Evolutionary conservation across 1,140 invertebrate species (phyloP).

Genomic region (Neocloeon triangulifer): DNA sequence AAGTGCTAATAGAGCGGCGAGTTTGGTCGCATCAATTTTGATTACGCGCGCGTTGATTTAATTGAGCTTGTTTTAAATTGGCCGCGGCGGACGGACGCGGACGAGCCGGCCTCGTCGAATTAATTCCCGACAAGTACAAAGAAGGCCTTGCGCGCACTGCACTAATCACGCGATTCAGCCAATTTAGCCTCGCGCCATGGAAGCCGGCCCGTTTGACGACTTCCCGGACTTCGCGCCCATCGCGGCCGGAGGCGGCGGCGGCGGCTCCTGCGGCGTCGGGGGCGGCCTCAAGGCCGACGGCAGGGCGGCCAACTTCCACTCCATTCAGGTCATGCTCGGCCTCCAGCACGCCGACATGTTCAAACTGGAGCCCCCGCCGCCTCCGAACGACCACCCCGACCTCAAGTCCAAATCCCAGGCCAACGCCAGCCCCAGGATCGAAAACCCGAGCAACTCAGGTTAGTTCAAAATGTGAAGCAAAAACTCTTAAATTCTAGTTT

Average conservation of each 20-base stretch:
- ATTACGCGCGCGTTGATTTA: no score
- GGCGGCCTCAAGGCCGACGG: conserved; percentile 17
- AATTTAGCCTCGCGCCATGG: no score
- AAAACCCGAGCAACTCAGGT: conserved; percentile 5
- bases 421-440: conserved; percentile 8
- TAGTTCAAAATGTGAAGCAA: no score
- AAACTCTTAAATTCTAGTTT: conserved; percentile 5
- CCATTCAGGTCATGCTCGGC: conserved; percentile 50
- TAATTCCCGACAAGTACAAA: no score
- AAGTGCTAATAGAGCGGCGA: no score
- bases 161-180: no score
- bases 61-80: no score
- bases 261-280: conserved; percentile 16
- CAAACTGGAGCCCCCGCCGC: conserved; percentile 9
- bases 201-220: conserved; percentile 48
- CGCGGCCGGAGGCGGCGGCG: conserved; percentile 24
- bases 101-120: no score
- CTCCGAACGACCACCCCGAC: conserved; percentile 8
- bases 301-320: no score
- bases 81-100: no score
- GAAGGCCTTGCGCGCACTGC: no score
- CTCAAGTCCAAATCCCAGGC: conserved; percentile 5
- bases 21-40: no score
- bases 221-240: conserved; percentile 46
- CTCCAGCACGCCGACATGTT: conserved; percentile 11